phyloP scores from a whole-genome alignment of 2,797 vertebrate species.

The Hapalemur alaotrensis region DNA sequence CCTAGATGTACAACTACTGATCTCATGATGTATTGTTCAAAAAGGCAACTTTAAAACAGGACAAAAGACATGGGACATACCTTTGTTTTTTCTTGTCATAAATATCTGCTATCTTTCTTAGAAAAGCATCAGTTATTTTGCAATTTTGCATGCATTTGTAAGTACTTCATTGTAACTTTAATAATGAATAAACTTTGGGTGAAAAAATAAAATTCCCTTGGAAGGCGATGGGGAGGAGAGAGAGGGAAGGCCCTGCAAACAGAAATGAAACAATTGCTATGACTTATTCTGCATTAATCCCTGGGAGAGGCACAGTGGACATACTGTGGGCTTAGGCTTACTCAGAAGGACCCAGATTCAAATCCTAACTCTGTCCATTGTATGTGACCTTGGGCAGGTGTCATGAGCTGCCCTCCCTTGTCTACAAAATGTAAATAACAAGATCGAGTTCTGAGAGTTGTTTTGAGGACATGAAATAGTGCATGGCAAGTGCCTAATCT shows the following conservation, averaged over 20 bases:
- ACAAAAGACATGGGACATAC: slow-evolving; percentile 37
- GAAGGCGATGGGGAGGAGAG: background rate
- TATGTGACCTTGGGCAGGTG: background rate
- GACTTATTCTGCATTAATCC: background rate
- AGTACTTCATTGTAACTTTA: slow-evolving; percentile 55
- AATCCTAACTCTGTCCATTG: background rate
- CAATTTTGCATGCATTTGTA: slow-evolving; percentile 30
- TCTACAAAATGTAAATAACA: background rate
- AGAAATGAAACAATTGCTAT: slow-evolving; percentile 6
- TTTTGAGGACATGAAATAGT: background rate
- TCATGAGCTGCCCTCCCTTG: background rate
- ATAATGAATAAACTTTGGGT: slow-evolving; percentile 6
- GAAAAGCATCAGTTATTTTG: slow-evolving; percentile 34
- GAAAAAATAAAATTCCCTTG: background rate
- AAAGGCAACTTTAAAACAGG: slow-evolving; percentile 85
- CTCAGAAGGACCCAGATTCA: background rate
- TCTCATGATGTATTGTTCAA: slow-evolving; percentile 95
- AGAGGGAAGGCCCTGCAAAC: background rate
- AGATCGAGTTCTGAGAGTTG: background rate
- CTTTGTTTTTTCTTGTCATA: background rate
- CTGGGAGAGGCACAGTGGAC: background rate
- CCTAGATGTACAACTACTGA: slow-evolving; percentile 92
- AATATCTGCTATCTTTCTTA: background rate
- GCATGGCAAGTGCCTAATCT: background rate
- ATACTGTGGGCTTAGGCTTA: background rate